These are phyloP conservation scores for Ictalurus punctatus DNA, from an alignment of 2,113 vertebrate genomes.

Conservation along the genomic window DNA sequence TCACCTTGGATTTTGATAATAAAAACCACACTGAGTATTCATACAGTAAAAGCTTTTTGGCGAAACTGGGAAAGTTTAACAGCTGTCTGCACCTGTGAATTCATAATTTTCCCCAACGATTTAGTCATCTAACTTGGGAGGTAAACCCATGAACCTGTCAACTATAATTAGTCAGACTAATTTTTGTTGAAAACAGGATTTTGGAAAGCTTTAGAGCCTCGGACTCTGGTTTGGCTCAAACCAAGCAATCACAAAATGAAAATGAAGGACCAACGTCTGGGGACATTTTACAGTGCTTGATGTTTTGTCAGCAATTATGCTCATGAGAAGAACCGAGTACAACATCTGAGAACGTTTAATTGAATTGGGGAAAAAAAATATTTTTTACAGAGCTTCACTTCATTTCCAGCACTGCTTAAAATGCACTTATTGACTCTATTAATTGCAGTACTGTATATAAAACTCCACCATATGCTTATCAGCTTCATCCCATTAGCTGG, in stretches of 20 bases:
- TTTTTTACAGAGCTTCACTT: background rate
- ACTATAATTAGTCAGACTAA: background rate
- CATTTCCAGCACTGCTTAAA: background rate
- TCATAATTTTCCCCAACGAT: background rate
- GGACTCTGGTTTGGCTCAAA: background rate
- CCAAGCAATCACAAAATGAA: background rate
- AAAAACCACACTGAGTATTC: background rate
- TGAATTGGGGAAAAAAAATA: background rate
- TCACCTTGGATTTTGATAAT: background rate
- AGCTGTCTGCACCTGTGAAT: background rate
- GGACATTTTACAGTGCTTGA: background rate
- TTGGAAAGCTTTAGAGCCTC: background rate
- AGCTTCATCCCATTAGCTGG: too few species aligned
- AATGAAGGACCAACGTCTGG: background rate
- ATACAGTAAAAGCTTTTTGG: background rate
- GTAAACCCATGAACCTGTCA: slow-evolving; percentile 4
- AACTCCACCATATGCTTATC: background rate
- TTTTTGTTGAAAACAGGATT: background rate
- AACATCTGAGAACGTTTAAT: background rate
- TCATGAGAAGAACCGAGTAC: background rate
- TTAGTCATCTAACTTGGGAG: background rate
- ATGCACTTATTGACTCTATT: background rate
- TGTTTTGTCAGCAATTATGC: background rate
- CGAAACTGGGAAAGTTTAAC: background rate
- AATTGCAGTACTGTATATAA: background rate